These are phyloP conservation scores for Peromyscus melanophrys DNA, from an alignment of 2,797 vertebrate genomes.

Conservation along the genomic window DNA sequence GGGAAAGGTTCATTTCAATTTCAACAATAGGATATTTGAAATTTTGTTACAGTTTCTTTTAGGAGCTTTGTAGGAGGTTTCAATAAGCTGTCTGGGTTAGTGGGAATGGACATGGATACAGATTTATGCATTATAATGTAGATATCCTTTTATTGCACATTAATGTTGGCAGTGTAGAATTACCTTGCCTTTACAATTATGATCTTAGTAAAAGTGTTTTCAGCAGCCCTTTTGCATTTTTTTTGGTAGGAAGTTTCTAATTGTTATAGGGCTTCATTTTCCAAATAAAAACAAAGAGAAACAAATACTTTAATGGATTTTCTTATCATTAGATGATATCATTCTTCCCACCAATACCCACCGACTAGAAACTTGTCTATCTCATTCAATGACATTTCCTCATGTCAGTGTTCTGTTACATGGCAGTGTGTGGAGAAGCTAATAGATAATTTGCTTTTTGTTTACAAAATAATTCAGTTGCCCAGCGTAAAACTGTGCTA, in stretches of 20 bases:
- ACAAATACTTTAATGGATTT: background rate
- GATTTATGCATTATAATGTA: slow-evolving; percentile 25
- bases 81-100: background rate
- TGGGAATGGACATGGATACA: background rate
- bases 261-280: slow-evolving; percentile 8
- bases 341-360: background rate
- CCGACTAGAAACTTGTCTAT: background rate
- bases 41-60: slow-evolving; percentile 45
- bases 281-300: slow-evolving; percentile 2
- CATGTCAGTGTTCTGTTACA: background rate
- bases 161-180: background rate
- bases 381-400: background rate
- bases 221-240: background rate
- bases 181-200: background rate
- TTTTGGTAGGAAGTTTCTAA: background rate
- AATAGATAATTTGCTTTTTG: slow-evolving; percentile 60
- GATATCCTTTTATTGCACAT: background rate
- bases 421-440: background rate
- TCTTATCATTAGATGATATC: background rate
- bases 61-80: slow-evolving; percentile 12
- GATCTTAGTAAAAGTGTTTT: background rate
- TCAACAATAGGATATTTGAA: slow-evolving; percentile 21
- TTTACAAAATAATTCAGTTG: slow-evolving; percentile 69
- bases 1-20: slow-evolving; percentile 39
- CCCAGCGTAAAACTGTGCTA: background rate